Conservation (phyloP, 2,888 invertebrate species). For the Eristalis intricaria region DNA sequence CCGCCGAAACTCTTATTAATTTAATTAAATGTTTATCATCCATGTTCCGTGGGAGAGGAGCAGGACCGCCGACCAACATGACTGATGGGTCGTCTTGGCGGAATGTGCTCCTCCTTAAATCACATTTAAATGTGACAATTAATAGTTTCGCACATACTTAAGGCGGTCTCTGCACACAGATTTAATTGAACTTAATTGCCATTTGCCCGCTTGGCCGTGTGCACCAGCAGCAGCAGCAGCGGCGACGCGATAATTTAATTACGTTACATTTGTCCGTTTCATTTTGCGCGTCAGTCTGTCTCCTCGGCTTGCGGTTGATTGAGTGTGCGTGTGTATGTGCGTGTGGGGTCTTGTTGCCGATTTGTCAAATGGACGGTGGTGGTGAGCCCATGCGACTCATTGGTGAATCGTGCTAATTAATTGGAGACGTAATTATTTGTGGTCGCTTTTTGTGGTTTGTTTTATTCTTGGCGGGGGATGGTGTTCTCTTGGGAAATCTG, state of each 20-base stretch:
- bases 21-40: not conserved
- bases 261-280: conserved; percentile 63
- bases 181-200: conserved; percentile 72
- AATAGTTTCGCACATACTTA: conserved; percentile 69
- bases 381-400: conserved; percentile 28
- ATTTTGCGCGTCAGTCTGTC: conserved; percentile 60
- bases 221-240: not conserved
- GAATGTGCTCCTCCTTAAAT: conserved; percentile 39
- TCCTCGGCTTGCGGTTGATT: conserved; percentile 7
- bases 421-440: conserved; percentile 40
- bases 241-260: conserved; percentile 60
- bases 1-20: not conserved
- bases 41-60: not conserved
- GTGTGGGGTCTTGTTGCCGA: conserved; percentile 38
- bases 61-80: not conserved
- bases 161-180: conserved; percentile 40
- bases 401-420: conserved; percentile 41
- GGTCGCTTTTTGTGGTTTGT: not conserved
- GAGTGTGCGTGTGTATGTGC: not conserved
- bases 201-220: conserved; percentile 32
- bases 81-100: not conserved
- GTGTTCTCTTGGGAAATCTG: not conserved
- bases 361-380: conserved; percentile 27
- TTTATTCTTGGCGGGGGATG: not conserved
- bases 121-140: conserved; percentile 72